Conservation (phyloP, 2,113 vertebrate genomes). For the Pimephales promelas region DNA sequence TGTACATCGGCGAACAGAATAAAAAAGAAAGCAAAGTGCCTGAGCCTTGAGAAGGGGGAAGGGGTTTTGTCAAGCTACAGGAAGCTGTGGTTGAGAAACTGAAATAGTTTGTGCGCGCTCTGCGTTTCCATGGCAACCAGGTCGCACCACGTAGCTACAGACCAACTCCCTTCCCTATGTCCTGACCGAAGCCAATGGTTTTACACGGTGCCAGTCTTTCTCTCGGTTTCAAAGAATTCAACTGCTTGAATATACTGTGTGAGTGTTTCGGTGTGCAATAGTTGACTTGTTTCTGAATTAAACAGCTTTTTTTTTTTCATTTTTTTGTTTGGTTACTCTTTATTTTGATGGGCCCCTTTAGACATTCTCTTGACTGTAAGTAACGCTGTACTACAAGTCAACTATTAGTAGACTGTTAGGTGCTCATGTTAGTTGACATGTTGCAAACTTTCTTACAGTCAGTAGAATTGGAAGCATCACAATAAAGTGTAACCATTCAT, state of each 20-base stretch:
- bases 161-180: conserved; percentile 78
- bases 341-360: no score
- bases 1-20: conserved; percentile 32
- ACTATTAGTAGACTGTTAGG: no score
- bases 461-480: no score
- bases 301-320: background rate
- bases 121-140: conserved; percentile 78
- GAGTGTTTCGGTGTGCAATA: no score
- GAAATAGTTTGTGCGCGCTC: conserved; percentile 72
- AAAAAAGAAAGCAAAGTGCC: conserved; percentile 32
- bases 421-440: no score
- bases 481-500: background rate
- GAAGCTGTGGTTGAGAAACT: conserved; percentile 82
- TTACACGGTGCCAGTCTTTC: background rate
- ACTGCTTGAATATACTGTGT: background rate
- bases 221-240: background rate
- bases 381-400: no score
- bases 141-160: conserved; percentile 72
- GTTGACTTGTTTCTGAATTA: background rate
- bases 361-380: no score
- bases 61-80: conserved; percentile 62
- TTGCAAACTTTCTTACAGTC: no score
- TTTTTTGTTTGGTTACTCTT: no score
- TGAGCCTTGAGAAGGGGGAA: conserved; percentile 28
- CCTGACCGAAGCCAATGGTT: conserved; percentile 62